phyloP scores from a whole-genome alignment of 2,797 vertebrate genomes.

The Pachyuromys duprasi region DNA sequence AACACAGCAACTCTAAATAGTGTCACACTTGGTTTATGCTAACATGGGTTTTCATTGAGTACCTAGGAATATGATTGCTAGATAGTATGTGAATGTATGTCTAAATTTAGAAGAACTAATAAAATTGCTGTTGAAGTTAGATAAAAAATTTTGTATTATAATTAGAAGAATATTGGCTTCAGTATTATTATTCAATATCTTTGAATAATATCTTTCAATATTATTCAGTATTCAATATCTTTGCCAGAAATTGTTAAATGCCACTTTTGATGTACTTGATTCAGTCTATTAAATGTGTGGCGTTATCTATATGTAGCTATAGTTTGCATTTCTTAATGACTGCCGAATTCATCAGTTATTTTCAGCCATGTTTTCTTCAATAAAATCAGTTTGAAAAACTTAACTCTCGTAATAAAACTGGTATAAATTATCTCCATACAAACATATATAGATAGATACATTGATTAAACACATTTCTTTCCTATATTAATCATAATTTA shows the following conservation, averaged over 20 bases:
- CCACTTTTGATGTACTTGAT: neutral
- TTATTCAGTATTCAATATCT: too few relatives aligned
- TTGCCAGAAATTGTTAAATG: conserved; percentile 19
- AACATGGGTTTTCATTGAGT: neutral
- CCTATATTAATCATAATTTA: neutral
- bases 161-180: neutral
- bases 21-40: neutral
- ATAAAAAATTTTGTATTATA: neutral
- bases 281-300: neutral
- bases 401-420: neutral
- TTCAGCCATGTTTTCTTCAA: neutral
- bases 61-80: neutral
- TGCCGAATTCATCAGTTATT: neutral
- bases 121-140: neutral
- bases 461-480: neutral
- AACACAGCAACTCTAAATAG: neutral
- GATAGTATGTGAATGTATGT: neutral
- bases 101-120: neutral
- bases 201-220: too few relatives aligned
- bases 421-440: neutral
- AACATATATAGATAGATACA: neutral
- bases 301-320: neutral
- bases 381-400: neutral
- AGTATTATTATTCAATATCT: too few relatives aligned
- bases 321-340: conserved; percentile 34